These are phyloP conservation scores for Vipera ursinii DNA, from an alignment of 2,797 vertebrate genomes.

Conservation along the genomic window DNA sequence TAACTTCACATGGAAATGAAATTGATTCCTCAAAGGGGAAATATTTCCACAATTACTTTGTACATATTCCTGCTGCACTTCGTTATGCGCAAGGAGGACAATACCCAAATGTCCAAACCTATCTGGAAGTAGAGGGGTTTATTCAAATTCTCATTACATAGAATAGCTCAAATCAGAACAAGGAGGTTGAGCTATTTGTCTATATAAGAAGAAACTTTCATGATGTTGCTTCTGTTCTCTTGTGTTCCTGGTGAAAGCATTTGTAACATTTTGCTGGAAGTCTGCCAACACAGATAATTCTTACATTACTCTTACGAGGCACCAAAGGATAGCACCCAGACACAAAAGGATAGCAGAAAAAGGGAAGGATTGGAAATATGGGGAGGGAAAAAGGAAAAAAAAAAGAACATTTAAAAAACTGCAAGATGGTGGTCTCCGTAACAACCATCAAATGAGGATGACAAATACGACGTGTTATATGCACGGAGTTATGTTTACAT, in stretches of 20 bases:
- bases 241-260: not conserved
- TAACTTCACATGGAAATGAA: conserved; percentile 60
- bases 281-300: not conserved
- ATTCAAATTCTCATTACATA: not conserved
- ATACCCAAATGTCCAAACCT: not conserved
- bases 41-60: conserved; percentile 61
- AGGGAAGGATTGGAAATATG: not conserved
- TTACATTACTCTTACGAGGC: not conserved
- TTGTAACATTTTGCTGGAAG: not conserved
- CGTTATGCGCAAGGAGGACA: conserved; percentile 43
- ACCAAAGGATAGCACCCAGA: not conserved
- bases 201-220: not conserved
- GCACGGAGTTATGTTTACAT: not conserved
- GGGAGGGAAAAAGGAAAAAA: not conserved
- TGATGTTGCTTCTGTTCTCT: not conserved
- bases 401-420: not conserved
- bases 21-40: conserved; percentile 53
- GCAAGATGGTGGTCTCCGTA: not conserved
- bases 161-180: not conserved
- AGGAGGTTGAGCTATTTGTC: not conserved
- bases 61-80: conserved; percentile 42
- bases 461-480: not conserved
- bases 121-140: not conserved
- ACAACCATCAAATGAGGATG: not conserved
- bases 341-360: not conserved